Evolutionary conservation across 2,797 vertebrate species (phyloP).

Genomic region (Notolepis coatsorum): DNA sequence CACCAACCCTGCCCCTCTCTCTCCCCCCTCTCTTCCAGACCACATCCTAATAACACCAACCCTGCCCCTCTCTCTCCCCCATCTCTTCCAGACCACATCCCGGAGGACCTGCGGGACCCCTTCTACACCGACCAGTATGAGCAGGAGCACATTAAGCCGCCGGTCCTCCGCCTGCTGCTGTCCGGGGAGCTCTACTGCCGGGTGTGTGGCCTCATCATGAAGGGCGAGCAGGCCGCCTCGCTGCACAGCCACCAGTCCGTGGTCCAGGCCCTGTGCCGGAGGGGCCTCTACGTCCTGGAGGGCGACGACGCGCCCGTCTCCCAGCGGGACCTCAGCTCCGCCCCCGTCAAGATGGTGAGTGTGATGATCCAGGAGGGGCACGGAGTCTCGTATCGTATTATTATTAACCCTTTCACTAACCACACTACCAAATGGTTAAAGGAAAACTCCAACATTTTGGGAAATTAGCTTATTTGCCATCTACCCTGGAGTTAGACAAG

Average conservation of each 20-base stretch:
- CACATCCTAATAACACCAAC: no score
- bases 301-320: slow-evolving; percentile 87
- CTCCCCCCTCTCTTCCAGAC: slow-evolving; percentile 83
- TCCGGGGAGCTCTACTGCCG: slow-evolving; percentile 94
- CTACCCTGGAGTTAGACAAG: no score
- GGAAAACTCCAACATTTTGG: no score
- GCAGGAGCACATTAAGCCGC: slow-evolving; percentile 97
- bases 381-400: neutral
- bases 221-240: slow-evolving; percentile 87
- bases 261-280: slow-evolving; percentile 90
- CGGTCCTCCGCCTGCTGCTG: slow-evolving; percentile 88
- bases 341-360: slow-evolving; percentile 96
- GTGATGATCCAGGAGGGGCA: neutral
- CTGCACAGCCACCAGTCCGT: slow-evolving; percentile 91
- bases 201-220: slow-evolving; percentile 91
- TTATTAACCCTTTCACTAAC: no score
- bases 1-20: neutral
- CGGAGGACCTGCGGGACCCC: slow-evolving; percentile 90
- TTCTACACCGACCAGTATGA: slow-evolving; percentile 98
- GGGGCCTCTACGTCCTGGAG: slow-evolving; percentile 94
- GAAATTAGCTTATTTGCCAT: no score
- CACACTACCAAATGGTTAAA: no score
- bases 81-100: slow-evolving; percentile 92
- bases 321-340: slow-evolving; percentile 86
- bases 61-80: neutral